These are phyloP conservation scores for Pachydiplax longipennis DNA, from an alignment of 2,888 invertebrate genomes.

Conservation along the genomic window DNA sequence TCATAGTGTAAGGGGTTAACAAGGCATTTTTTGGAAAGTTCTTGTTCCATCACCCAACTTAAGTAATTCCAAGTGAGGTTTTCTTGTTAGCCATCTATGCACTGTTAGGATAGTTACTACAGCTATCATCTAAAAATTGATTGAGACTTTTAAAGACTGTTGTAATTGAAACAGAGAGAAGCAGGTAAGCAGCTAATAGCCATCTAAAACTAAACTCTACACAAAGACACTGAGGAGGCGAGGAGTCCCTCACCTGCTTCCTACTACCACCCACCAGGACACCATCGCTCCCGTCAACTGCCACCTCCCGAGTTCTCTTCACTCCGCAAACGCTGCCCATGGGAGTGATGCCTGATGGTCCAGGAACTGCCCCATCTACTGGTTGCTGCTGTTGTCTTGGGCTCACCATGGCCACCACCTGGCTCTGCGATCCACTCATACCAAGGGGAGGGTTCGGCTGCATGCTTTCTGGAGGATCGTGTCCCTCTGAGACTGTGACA, in stretches of 20 bases:
- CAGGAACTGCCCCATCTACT: conserved; percentile 53
- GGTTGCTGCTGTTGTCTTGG: conserved; percentile 48
- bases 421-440: background rate
- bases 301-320: background rate
- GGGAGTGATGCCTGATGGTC: conserved; percentile 51
- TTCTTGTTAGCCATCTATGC: too few relatives aligned
- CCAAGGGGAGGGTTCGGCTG: conserved; percentile 11
- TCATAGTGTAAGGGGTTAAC: too few relatives aligned
- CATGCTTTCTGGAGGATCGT: conserved; percentile 11
- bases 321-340: conserved; percentile 2
- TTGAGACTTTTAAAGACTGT: too few relatives aligned
- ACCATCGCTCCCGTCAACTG: conserved; percentile 20
- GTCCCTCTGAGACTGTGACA: background rate
- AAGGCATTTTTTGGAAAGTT: too few relatives aligned
- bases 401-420: conserved; percentile 17
- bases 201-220: too few relatives aligned
- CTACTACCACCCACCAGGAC: conserved; percentile 34
- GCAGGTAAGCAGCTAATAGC: too few relatives aligned
- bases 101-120: too few relatives aligned
- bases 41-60: too few relatives aligned
- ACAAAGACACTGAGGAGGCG: background rate
- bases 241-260: conserved; percentile 36
- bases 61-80: too few relatives aligned
- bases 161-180: too few relatives aligned
- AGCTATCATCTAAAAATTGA: too few relatives aligned